Conservation (phyloP, 2,888 invertebrate species). For the Pterostichus niger region DNA sequence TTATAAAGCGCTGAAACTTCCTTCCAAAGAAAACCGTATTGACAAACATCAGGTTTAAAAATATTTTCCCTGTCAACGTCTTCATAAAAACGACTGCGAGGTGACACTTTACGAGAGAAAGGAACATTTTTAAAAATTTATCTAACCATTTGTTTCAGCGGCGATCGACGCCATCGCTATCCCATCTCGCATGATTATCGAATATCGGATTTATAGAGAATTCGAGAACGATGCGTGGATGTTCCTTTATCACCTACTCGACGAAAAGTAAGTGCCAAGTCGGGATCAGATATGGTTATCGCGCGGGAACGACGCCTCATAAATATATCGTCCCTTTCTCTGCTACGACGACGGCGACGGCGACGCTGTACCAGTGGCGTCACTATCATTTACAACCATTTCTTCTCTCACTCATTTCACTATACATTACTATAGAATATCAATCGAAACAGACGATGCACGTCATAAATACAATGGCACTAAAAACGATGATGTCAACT, state of each 20-base stretch:
- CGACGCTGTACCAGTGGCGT: too few relatives aligned
- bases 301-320: slow-evolving; percentile 56
- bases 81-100: slow-evolving; percentile 62
- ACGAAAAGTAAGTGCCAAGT: slow-evolving; percentile 50
- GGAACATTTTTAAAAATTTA: slow-evolving; percentile 64
- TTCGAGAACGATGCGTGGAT: slow-evolving; percentile 42
- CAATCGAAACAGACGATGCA: too few relatives aligned
- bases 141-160: slow-evolving; percentile 62
- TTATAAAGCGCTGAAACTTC: slow-evolving; percentile 28
- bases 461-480: too few relatives aligned
- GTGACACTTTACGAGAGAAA: slow-evolving; percentile 59
- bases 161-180: slow-evolving; percentile 16
- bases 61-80: slow-evolving; percentile 63
- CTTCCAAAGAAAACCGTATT: slow-evolving; percentile 27
- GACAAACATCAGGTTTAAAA: slow-evolving; percentile 60
- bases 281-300: slow-evolving; percentile 65
- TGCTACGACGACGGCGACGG: background rate
- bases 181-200: slow-evolving; percentile 62
- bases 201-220: slow-evolving; percentile 43
- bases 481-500: too few relatives aligned
- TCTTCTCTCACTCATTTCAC: too few relatives aligned
- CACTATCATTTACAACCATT: too few relatives aligned
- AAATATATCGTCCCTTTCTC: slow-evolving; percentile 48
- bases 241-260: slow-evolving; percentile 64
- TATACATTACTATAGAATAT: too few relatives aligned